A percentile compares a stretch with the other conserved stretches of the same genome.
Conservation (phyloP, 1,140 invertebrate genomes). For the Trichonephila clavata region DNA sequence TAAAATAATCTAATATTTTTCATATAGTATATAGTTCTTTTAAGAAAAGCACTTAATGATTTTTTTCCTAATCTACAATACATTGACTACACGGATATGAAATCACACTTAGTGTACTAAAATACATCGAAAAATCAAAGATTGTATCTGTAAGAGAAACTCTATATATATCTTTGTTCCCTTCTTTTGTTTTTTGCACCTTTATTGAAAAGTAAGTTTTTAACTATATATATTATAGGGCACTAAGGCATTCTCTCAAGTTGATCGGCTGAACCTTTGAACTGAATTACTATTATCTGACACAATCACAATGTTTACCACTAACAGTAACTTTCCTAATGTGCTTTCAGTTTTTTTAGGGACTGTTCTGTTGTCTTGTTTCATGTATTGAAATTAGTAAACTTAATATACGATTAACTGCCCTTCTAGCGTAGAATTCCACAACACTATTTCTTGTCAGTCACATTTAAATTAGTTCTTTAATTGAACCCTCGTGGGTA, state of each 20-base stretch:
- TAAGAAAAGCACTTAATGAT: slow-evolving; percentile 56
- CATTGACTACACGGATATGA: slow-evolving; percentile 65
- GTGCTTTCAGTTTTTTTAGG: neutral
- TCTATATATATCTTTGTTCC: slow-evolving; percentile 55
- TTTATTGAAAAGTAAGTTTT: slow-evolving; percentile 1
- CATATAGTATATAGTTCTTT: slow-evolving; percentile 38
- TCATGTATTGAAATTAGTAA: neutral
- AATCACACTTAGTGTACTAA: slow-evolving; percentile 62
- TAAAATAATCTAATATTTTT: slow-evolving; percentile 69
- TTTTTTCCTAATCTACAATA: slow-evolving; percentile 42
- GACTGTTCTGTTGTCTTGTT: neutral
- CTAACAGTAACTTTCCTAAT: neutral
- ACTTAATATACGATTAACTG: too few species aligned
- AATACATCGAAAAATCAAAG: slow-evolving; percentile 64
- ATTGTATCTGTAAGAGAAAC: neutral
- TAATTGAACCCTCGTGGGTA: too few species aligned
- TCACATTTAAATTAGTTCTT: too few species aligned
- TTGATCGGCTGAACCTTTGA: too few species aligned
- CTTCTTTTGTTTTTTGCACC: slow-evolving; percentile 53
- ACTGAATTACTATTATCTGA: neutral
- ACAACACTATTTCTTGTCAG: too few species aligned
- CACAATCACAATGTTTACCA: neutral
- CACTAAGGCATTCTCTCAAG: neutral
- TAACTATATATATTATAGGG: neutral
- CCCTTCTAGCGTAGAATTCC: too few species aligned